These are phyloP conservation scores for Campaea margaritaria DNA, from an alignment of 2,888 invertebrate species.

Conservation along the genomic window DNA sequence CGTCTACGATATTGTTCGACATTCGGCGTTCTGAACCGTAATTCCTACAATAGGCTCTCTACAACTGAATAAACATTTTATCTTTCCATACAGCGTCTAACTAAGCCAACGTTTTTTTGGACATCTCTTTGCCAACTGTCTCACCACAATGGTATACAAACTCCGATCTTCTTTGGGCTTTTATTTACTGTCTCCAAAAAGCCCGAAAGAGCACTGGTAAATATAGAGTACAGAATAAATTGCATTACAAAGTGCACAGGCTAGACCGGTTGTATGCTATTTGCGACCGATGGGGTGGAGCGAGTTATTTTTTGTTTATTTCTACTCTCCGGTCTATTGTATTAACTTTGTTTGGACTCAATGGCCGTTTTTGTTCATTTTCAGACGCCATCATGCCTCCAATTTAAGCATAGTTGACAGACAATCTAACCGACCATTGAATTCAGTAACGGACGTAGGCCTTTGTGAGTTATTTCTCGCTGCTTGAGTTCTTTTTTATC, in stretches of 20 bases:
- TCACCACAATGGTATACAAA: neutral
- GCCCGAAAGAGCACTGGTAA: neutral
- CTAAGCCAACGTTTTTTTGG: constrained; percentile 3
- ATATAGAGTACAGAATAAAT: constrained; percentile 9
- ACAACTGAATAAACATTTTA: constrained; percentile 24
- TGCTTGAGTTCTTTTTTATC: too few relatives aligned
- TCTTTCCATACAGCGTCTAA: neutral
- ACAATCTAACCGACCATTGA: too few relatives aligned
- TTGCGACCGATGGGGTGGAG: constrained; percentile 30
- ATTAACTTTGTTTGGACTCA: constrained; percentile 21
- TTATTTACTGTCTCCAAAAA: neutral
- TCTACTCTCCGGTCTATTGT: constrained; percentile 21
- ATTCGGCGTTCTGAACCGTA: constrained; percentile 11
- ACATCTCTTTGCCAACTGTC: constrained; percentile 3
- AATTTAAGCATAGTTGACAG: neutral
- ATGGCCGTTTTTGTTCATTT: neutral
- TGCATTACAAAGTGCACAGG: constrained; percentile 7
- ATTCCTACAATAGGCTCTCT: constrained; percentile 9
- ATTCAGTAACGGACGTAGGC: too few relatives aligned
- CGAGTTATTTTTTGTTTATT: constrained; percentile 31
- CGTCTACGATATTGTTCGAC: constrained; percentile 4
- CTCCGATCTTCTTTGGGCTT: neutral
- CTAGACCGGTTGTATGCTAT: constrained; percentile 37
- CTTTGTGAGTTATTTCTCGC: too few relatives aligned
- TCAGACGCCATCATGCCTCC: neutral